phyloP scores from a whole-genome alignment of 2,888 invertebrate species.

The Ganaspis brasiliensis region DNA sequence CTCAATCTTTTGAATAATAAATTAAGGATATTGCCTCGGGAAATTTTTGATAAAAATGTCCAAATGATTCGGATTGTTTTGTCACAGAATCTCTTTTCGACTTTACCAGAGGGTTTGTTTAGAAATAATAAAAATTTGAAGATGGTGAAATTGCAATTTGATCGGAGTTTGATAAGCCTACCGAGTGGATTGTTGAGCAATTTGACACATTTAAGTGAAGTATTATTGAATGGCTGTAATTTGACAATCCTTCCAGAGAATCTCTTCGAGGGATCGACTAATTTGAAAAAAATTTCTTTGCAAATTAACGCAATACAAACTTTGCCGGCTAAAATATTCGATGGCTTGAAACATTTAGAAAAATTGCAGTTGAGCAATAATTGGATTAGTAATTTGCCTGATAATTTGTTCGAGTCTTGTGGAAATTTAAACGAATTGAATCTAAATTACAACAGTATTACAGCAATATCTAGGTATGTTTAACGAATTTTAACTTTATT shows the following conservation, averaged over 20 bases:
- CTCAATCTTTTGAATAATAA: slow-evolving; percentile 87
- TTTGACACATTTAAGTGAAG: slow-evolving; percentile 82
- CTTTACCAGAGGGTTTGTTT: slow-evolving; percentile 85
- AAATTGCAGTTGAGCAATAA: slow-evolving; percentile 87
- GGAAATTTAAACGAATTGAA: slow-evolving; percentile 69
- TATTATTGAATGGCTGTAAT: slow-evolving; percentile 84
- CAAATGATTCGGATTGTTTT: slow-evolving; percentile 73
- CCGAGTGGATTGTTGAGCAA: slow-evolving; percentile 84
- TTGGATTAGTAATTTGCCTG: slow-evolving; percentile 83
- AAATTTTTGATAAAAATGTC: background rate
- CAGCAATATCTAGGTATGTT: slow-evolving; percentile 83
- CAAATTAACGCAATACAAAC: slow-evolving; percentile 81
- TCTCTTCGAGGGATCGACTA: slow-evolving; percentile 84
- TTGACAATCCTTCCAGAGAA: slow-evolving; percentile 84
- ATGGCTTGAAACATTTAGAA: slow-evolving; percentile 84
- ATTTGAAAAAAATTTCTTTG: slow-evolving; percentile 84
- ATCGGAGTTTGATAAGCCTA: slow-evolving; percentile 82
- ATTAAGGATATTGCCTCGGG: slow-evolving; percentile 1
- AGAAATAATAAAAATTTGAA: slow-evolving; percentile 82
- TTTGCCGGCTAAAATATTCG: slow-evolving; percentile 85
- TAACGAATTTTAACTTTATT: background rate
- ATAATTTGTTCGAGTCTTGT: slow-evolving; percentile 82
- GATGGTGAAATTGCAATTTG: slow-evolving; percentile 79
- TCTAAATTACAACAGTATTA: slow-evolving; percentile 85
- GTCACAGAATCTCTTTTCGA: slow-evolving; percentile 85